Base-by-base conservation (phyloP, 2,113 vertebrate genomes). In the Andinoacara biseriatus region DNA sequence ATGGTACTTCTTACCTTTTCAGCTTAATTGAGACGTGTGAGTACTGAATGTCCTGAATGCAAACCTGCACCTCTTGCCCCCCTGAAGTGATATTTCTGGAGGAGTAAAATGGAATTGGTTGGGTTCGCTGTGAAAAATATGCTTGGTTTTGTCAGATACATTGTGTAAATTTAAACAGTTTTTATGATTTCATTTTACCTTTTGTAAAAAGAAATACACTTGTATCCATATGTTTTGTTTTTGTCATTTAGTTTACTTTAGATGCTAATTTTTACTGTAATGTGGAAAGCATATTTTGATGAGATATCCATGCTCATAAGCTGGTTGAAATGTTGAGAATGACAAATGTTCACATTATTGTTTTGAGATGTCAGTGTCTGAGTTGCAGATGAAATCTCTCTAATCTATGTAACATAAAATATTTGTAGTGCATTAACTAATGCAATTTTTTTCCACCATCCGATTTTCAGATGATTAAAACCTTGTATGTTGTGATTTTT, bases 161-260 rank as follows among this genome's bases (percentile, higher is more conserved):
- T 90, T 86, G 91, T 96, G 93, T 95, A 95, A 93, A 93, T 95
- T 92, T 88, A 78, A 92, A 93, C 90, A 62, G 93, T 93, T 94
- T 94, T 93, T 95, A 94, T 93, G 75, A 92, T 93, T 95, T 94
- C 75, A 76, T 95, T 95, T 95, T 95, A 90, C 93, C 92, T 95
- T 95, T 95, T 95, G 89, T 93, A 85, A 72, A 78, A 63, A 76
- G 67, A 81, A 75, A 86, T 91, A 94, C 94, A 88, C 87, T 29
- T 92, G 91, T 95, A 93, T 93, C 93, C 87, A 81, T 88, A 38
- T 81, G 57, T 87, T 90, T 87, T 86, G 79, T 78, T 86, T 92
- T 85, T 92, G 87, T 92, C 80, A 40, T 91, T 94, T 90, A 89
- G 89, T 94, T 92, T 92, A 80, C 84, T 93, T 93, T 94, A 94